Base-by-base conservation (phyloP, 2,113 vertebrate species). In the Sphyrna mokarran region DNA sequence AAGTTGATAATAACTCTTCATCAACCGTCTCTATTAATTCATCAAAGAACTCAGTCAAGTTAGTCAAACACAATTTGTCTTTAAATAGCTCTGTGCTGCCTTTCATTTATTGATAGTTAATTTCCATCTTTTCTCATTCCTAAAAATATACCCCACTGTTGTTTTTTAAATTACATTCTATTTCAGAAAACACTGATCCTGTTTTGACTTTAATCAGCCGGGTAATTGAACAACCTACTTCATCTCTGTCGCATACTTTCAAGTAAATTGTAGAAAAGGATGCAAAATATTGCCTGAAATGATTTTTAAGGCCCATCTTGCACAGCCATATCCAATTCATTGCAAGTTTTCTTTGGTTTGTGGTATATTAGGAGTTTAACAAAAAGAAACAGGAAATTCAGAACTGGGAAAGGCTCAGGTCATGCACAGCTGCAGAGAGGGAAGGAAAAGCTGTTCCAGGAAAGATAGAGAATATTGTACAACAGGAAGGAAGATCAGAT, bases 361-460 rank as follows among this genome's bases (percentile, higher is more conserved):
- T 14, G 70, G 22, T 76, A 14, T 43, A 26, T 26, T 63, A 54
- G 63, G 97, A 97, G 97, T 97, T 97, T 97, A 97, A 96, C 96
- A 98, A 98, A 98, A 97, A 98, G 96, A 98, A 98, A 98, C 97
- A 98, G 96, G 72, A 96, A 96, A 96, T 96, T 97, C 97, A 97
- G 98, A 97, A 89, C 95, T 97, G 97, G 96, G 96, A 95, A 72
- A 86, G 96, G 96, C 16, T 37, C 43, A 80, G 43, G n/a, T 61
- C 68, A 96, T 96, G 69, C 43, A 63, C 58, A 83, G 96, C 69
- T 58, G 78, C 43, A 54, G 22, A 78, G 58, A 80, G 80, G 93
- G 95, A 91, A 70, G 86, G 95, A 91, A 87, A 89, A 95, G 95
- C 96, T 95, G 96, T 96, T 96, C 95, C 87, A 95, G 94, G 94